These are phyloP conservation scores for Pavo muticus DNA, from an alignment of 2,113 vertebrate species.

Conservation along the genomic window DNA sequence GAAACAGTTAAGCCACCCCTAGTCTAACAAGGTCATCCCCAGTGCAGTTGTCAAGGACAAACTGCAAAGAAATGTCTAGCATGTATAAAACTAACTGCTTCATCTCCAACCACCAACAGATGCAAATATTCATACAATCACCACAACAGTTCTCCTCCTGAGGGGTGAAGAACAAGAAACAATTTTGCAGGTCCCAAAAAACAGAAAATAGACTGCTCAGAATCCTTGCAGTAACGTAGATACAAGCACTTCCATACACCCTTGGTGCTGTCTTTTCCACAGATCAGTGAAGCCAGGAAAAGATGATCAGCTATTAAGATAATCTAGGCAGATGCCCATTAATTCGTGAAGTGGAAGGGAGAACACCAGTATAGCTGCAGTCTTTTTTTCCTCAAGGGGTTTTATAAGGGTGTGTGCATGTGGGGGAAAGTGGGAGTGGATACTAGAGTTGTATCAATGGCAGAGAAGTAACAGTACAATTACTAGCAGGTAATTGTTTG, in stretches of 20 bases:
- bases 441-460: neutral
- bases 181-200: neutral
- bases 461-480: neutral
- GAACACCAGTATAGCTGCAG: neutral
- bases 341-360: neutral
- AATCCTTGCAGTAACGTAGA: neutral
- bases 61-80: too few species aligned
- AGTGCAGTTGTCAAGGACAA: neutral
- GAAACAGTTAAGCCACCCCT: neutral
- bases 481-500: neutral
- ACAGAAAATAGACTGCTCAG: neutral
- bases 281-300: neutral
- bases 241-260: accelerated
- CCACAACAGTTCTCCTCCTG: neutral
- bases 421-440: neutral
- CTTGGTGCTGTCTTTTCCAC: neutral
- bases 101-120: neutral
- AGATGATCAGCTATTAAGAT: neutral
- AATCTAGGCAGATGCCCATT: neutral
- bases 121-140: neutral
- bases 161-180: neutral
- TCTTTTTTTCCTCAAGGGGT: neutral
- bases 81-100: neutral
- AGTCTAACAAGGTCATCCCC: neutral
- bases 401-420: neutral